A percentile compares a stretch with the other conserved stretches of the same genome.
Conservation (phyloP, 2,888 invertebrate genomes). For the Drosophila quinaria region DNA sequence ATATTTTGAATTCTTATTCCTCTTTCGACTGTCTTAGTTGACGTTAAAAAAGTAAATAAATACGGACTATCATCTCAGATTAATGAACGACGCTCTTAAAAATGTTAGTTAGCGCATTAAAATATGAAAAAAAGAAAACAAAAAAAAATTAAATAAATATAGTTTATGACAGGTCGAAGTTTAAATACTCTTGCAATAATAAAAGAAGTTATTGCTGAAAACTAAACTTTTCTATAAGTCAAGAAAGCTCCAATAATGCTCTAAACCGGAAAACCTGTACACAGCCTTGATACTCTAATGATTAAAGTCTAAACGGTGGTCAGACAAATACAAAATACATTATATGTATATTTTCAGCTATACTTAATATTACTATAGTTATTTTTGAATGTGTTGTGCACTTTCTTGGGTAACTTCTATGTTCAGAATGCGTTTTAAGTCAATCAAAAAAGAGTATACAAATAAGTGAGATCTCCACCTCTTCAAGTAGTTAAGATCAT, state of each 20-base stretch:
- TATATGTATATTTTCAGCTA: neutral
- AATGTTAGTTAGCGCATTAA: conserved; percentile 17
- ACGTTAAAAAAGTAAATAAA: neutral
- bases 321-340: too few species aligned
- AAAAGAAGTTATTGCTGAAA: neutral
- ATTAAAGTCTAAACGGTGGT: neutral
- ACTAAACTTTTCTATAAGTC: neutral
- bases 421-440: neutral
- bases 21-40: neutral
- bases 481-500: conserved; percentile 25
- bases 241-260: neutral
- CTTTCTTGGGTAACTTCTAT: neutral
- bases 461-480: conserved; percentile 10
- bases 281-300: neutral
- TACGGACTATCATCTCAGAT: conserved; percentile 1
- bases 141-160: neutral
- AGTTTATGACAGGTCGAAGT: neutral
- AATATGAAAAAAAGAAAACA: conserved; percentile 1
- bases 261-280: neutral
- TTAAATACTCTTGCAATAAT: conserved; percentile 13
- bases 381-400: too few species aligned
- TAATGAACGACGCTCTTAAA: conserved; percentile 16
- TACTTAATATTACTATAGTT: too few species aligned
- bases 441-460: neutral
- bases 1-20: neutral